Base-by-base conservation (phyloP, 2,888 invertebrate species). In the Scrobipalpa costella region DNA sequence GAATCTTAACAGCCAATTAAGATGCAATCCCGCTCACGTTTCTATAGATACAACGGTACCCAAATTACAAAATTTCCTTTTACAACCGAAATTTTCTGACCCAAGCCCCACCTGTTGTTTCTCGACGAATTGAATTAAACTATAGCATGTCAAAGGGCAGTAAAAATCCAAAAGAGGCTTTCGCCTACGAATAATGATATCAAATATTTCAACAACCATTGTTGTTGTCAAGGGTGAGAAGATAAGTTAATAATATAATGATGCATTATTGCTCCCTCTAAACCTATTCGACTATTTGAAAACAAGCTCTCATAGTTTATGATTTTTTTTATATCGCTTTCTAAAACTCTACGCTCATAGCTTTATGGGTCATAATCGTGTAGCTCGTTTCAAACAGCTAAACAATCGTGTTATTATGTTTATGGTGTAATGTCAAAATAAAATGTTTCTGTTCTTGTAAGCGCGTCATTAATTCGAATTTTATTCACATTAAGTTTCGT, bases 171-270 rank as follows among this genome's bases (percentile, higher is more conserved):
- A 69, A 71, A 79, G 75, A 79, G 78, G 73, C 71, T 78, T 74
- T 76, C 69, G 71, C 79, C 78, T 72, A 76, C 76, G 81, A 83
- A 88, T 88, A 87, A 90, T 86, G 84, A 89, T 87, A 88, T 88
- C 87, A 85, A 88, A 87, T 81, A 84, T 88, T 88, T 89, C 88
- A 88, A 88, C 85, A 82, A 73, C 80, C 85, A 88, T 90, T 90
- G 90, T 90, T 89, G 73, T 79, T 86, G 90, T 91, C 90, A 90
- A 88, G 90, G 90, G 89, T 91, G 90, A 90, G 90, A 88, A 89
- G 90, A 83, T 88, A 85, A 83, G 83, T 88, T 91, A 91, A 91
- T 90, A 88, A 86, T 90, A 85, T 91, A 90, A 91, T 91, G 88
- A 90, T 80, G 83, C 87, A 90, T 88, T 86, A 87, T 85, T 81